These are phyloP conservation scores for Palythoa grandiflora DNA, from an alignment of 92 coral and sea anemone species.

Conservation along the genomic window DNA sequence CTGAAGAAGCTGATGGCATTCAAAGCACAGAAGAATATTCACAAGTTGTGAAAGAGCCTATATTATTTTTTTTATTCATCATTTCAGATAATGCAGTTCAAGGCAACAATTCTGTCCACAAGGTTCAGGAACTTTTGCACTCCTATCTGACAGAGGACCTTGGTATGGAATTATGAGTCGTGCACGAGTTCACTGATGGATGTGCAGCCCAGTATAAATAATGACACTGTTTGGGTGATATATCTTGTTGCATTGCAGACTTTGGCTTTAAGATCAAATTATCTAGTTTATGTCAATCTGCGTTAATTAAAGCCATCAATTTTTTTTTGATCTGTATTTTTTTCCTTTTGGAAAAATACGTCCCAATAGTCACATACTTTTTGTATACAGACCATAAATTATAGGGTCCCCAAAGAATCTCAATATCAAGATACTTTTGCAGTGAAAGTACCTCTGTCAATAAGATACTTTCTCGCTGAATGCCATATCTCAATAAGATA, in stretches of 20 bases:
- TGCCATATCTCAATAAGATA: no score
- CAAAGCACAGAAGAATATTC: conserved; percentile 32
- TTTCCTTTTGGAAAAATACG: background rate
- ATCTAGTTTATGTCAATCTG: background rate
- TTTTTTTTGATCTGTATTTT: no score
- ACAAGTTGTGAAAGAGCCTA: conserved; percentile 35
- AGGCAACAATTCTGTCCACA: conserved; percentile 25
- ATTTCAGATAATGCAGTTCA: conserved; percentile 29
- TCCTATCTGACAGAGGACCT: conserved; percentile 30
- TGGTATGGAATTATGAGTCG: conserved; percentile 34
- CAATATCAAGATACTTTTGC: no score
- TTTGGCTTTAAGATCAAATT: conserved; percentile 32
- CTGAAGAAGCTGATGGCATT: conserved; percentile 43
- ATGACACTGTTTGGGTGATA: conserved; percentile 26
- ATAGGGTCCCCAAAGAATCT: no score
- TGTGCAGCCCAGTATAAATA: conserved; percentile 20
- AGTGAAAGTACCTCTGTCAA: no score
- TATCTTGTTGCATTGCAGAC: conserved; percentile 43
- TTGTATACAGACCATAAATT: no score
- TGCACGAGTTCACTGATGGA: conserved; percentile 32
- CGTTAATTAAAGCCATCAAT: no score
- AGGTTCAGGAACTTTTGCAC: conserved; percentile 37
- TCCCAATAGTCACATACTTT: no score
- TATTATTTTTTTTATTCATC: background rate
- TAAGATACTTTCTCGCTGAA: no score